Conservation (phyloP, 2,888 invertebrate species). For the Chaitophorus viminalis region DNA sequence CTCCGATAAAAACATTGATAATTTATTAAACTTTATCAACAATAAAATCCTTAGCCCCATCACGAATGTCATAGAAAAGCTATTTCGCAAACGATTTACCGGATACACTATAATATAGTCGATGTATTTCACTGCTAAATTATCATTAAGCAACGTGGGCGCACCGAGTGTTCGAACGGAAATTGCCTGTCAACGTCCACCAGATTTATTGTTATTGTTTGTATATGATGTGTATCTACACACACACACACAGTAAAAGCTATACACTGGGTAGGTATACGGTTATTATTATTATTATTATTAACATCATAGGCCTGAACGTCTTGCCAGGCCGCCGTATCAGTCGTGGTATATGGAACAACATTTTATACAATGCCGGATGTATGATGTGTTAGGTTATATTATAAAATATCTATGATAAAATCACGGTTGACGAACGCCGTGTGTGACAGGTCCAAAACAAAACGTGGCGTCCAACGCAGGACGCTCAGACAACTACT, state of each 20-base stretch:
- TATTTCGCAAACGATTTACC: constrained; percentile 7
- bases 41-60: background rate
- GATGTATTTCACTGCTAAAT: constrained; percentile 30
- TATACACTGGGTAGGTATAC: background rate
- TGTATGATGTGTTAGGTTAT: too few relatives aligned
- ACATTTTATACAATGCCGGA: too few relatives aligned
- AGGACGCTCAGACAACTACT: too few relatives aligned
- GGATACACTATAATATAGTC: background rate
- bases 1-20: background rate
- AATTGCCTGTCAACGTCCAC: constrained; percentile 41
- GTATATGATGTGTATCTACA: background rate
- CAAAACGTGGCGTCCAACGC: too few relatives aligned
- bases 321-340: background rate
- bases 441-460: too few relatives aligned
- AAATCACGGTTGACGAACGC: too few relatives aligned
- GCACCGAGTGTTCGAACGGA: constrained; percentile 28
- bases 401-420: too few relatives aligned
- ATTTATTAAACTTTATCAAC: background rate
- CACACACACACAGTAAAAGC: too few relatives aligned
- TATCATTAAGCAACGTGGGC: constrained; percentile 32
- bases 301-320: background rate
- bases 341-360: background rate
- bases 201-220: constrained; percentile 42
- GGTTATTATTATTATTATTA: background rate
- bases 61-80: background rate